Percentiles rank a stretch among this genome's conserved stretches.
Conservation (phyloP, 2,797 vertebrate genomes). For the Sebastes alutus region DNA sequence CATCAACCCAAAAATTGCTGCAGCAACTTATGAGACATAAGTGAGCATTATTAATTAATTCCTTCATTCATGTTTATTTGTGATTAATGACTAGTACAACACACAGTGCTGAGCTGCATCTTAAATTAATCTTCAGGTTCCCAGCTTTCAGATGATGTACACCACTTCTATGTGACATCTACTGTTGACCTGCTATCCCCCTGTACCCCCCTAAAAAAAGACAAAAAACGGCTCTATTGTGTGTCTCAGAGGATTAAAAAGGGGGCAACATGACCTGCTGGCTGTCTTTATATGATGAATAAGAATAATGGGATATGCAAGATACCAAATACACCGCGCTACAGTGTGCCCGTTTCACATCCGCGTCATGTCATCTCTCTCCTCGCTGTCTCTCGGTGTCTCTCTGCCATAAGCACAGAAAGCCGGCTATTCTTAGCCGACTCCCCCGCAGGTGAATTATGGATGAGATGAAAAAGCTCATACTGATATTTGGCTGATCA, state of each 20-base stretch:
- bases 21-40: no score
- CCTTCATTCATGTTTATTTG: no score
- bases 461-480: constrained; percentile 77
- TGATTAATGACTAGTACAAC: no score
- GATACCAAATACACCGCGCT: constrained; percentile 17
- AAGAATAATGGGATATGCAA: constrained; percentile 32
- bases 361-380: constrained; percentile 48
- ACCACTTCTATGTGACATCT: no score
- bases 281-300: constrained; percentile 41
- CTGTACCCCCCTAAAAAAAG: no score
- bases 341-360: constrained; percentile 14
- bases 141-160: no score
- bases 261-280: constrained; percentile 54
- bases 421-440: constrained; percentile 67
- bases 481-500: constrained; percentile 78
- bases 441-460: constrained; percentile 77
- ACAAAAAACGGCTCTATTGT: no score
- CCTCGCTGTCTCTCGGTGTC: not conserved
- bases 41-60: no score
- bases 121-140: no score
- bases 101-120: no score
- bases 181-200: no score
- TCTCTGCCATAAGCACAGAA: constrained; percentile 31
- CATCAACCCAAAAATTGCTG: no score
- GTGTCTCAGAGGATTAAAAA: not conserved